phyloP scores from a whole-genome alignment of 1,140 invertebrate genomes.

The Leucophenga varia region DNA sequence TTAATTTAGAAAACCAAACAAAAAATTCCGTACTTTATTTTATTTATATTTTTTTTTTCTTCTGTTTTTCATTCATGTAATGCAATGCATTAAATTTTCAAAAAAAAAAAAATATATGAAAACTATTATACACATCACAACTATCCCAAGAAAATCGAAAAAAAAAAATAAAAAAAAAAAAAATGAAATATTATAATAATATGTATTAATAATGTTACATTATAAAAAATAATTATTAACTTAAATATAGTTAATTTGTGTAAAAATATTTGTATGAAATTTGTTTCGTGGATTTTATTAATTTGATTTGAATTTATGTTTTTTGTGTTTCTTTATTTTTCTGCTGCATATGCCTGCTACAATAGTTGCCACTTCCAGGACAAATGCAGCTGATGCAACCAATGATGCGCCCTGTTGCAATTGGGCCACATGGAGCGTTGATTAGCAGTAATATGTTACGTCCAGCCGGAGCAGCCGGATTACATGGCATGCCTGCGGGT shows the following conservation, averaged over 20 bases:
- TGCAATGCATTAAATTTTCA: conserved; percentile 46
- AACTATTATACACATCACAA: too few species aligned
- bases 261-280: conserved; percentile 45
- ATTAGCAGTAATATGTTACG: conserved; percentile 73
- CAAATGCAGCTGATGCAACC: conserved; percentile 64
- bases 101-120: conserved; percentile 24
- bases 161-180: conserved; percentile 14
- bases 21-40: conserved; percentile 24
- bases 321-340: conserved; percentile 39
- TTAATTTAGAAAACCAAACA: conserved; percentile 7
- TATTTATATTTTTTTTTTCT: conserved; percentile 1
- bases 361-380: conserved; percentile 41
- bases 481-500: conserved; percentile 68
- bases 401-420: conserved; percentile 65
- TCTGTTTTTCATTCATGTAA: conserved; percentile 32
- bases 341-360: conserved; percentile 15
- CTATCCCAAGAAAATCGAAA: too few species aligned
- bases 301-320: conserved; percentile 41
- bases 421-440: conserved; percentile 70
- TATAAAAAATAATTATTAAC: conserved; percentile 42
- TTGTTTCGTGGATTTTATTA: too few species aligned
- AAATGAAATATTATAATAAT: conserved; percentile 39
- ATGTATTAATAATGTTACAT: too few species aligned
- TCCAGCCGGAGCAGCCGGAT: conserved; percentile 63
- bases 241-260: conserved; percentile 53